A percentile compares a stretch with the other conserved stretches of the same genome.
phyloP scores from a whole-genome alignment of 2,797 vertebrate genomes.

The Sebastes jordani region DNA sequence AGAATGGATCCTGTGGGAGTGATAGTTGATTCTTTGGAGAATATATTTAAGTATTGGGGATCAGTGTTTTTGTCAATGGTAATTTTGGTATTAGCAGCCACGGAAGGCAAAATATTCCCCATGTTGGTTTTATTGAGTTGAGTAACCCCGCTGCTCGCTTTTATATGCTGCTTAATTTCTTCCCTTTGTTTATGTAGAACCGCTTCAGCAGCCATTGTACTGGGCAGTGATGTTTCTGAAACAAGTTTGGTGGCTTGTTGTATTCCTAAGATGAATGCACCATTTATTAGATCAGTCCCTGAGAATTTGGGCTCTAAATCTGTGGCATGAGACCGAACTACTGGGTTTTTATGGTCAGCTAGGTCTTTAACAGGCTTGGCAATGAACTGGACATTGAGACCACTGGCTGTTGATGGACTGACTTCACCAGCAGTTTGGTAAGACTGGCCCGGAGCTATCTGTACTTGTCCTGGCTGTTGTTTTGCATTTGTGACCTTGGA shows the following conservation, averaged over 20 bases:
- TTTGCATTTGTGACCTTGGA: conserved; percentile 7
- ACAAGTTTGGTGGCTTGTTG: conserved; percentile 18
- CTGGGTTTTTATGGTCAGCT: not conserved
- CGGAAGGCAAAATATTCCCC: not conserved
- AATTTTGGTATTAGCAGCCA: not conserved
- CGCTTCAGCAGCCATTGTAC: not conserved
- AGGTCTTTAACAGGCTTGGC: conserved; percentile 4
- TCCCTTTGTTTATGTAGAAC: conserved; percentile 17
- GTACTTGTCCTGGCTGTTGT: conserved; percentile 11
- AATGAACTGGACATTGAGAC: not conserved
- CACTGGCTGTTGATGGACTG: conserved; percentile 4
- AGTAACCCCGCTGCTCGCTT: not conserved
- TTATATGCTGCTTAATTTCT: conserved; percentile 14
- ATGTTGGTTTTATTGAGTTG: conserved; percentile 19
- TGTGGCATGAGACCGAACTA: not conserved
- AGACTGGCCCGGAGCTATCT: not conserved
- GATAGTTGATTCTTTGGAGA: not conserved
- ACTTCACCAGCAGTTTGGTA: conserved; percentile 1
- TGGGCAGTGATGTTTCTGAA: not conserved
- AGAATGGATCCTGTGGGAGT: not conserved
- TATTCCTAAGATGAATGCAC: not conserved
- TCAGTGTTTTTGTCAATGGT: not conserved
- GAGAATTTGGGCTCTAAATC: conserved; percentile 14
- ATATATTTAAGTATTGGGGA: conserved; percentile 2
- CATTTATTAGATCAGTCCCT: conserved; percentile 3